Conservation (phyloP, 2,797 vertebrate species). For the Graptemys geographica region DNA sequence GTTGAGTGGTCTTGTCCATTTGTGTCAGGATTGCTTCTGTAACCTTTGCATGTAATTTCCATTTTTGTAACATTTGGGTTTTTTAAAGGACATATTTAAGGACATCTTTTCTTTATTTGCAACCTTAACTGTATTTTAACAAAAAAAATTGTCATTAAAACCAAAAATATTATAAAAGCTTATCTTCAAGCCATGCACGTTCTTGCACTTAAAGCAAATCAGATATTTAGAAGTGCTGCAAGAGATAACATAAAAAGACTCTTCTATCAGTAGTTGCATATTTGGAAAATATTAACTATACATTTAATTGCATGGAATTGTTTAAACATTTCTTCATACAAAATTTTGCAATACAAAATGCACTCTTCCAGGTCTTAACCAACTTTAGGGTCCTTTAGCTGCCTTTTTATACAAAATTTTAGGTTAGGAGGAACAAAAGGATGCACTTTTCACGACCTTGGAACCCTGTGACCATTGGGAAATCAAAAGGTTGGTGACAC, state of each 20-base stretch:
- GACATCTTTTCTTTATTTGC: neutral
- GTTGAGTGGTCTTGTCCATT: neutral
- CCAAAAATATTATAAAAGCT: neutral
- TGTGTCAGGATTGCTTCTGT: neutral
- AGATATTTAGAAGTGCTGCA: neutral
- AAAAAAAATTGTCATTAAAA: neutral
- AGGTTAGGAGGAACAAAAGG: slow-evolving; percentile 68
- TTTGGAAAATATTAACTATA: neutral
- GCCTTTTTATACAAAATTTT: slow-evolving; percentile 64
- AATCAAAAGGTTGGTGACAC: slow-evolving; percentile 75
- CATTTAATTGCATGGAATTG: neutral
- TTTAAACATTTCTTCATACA: neutral
- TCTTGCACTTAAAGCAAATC: neutral
- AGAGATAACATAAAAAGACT: neutral
- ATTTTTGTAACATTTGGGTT: neutral
- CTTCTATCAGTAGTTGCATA: neutral
- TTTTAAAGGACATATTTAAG: neutral
- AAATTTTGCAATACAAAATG: slow-evolving; percentile 19
- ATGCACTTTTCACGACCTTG: slow-evolving; percentile 78
- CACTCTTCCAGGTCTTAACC: slow-evolving; percentile 21
- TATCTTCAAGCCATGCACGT: neutral
- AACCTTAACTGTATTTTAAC: neutral
- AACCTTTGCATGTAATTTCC: neutral
- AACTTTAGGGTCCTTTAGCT: slow-evolving; percentile 56
- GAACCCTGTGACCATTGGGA: slow-evolving; percentile 76